Evolutionary conservation across 2,888 invertebrate genomes (phyloP), one percentile per base, ranked within the genome.

Genomic region (Ctenicera cuprea): DNA sequence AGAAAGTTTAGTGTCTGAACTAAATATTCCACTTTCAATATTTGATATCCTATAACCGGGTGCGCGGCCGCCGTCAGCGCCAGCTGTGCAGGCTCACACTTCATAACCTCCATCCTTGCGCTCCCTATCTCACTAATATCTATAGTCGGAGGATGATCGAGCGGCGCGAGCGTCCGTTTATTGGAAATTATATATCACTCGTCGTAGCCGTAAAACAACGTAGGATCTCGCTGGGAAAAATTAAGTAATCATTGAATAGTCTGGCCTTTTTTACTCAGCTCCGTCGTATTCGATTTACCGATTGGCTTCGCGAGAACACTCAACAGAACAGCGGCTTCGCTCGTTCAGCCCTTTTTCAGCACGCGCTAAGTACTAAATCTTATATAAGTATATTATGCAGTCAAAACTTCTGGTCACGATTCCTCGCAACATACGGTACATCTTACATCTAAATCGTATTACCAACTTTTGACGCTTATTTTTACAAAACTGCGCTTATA

Each of bases 381-480:
- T 83, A 83, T 84, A 83, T 82, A 82, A 84, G 84, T 84, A 83
- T 85, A 86, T 86, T 85, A 86, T 85, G 84, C 84, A 85, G 85
- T 84, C 84, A 81, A 83, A 84, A 85, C 82, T 85, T 85, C 85
- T 82, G 84, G 85, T 85, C 85, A 85, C 85, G 85, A 85, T 85
- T 84, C 80, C 71, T 74, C 69, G 83, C 83, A 85, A 84, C 85
- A 86, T 85, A 83, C 85, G 85, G 85, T 85, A 83, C 84, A 84
- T 82, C 84, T 85, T 82, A 85, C 85, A 85, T 85, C 85, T 86
- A 85, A 86, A 86, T 85, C 85, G 84, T 85, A 85, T 85, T 85
- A 85, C 83, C 80, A 82, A 83, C 81, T 81, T 80, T 77, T 80
- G 81, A 78, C 77, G 80, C 80, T 81, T 81, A 82, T 82, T 81